Conservation (phyloP, 2,888 invertebrate species). For the Xiphydria camelus region DNA sequence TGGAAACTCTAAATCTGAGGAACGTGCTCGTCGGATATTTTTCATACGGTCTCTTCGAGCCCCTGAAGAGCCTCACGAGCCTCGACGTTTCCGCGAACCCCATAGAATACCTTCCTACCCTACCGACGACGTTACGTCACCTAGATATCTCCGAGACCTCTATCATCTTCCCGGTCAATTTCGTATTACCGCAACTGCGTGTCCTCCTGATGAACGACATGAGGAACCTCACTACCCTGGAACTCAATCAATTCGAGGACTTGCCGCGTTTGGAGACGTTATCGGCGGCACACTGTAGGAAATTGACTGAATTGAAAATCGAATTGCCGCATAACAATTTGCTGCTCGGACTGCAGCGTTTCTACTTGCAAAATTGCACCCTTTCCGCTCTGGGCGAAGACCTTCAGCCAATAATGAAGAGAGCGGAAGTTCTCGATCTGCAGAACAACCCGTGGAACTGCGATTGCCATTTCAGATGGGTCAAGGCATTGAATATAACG, state of each 20-base stretch:
- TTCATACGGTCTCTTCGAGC: constrained; percentile 39
- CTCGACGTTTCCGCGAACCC: constrained; percentile 58
- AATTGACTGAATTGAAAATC: constrained; percentile 60
- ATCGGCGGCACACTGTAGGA: constrained; percentile 62
- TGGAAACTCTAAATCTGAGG: constrained; percentile 41
- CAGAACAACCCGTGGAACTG: constrained; percentile 69
- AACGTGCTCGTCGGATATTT: constrained; percentile 43
- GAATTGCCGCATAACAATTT: constrained; percentile 57
- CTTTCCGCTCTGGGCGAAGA: constrained; percentile 55
- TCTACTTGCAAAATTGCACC: constrained; percentile 60
- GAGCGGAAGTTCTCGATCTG: constrained; percentile 59
- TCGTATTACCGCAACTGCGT: constrained; percentile 59
- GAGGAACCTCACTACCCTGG: constrained; percentile 59
- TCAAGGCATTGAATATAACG: constrained; percentile 57
- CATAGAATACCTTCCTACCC: constrained; percentile 60
- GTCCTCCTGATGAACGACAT: constrained; percentile 64
- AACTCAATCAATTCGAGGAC: constrained; percentile 63
- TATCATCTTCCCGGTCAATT: constrained; percentile 58
- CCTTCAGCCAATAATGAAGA: constrained; percentile 59
- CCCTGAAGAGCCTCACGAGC: constrained; percentile 36
- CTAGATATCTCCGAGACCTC: constrained; percentile 68
- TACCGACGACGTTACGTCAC: constrained; percentile 63
- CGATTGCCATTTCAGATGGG: constrained; percentile 65
- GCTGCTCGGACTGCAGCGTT: constrained; percentile 57
- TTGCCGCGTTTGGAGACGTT: constrained; percentile 61